Conservation (phyloP, 1,140 invertebrate genomes). For the Venustaconcha ellipsiformis region DNA sequence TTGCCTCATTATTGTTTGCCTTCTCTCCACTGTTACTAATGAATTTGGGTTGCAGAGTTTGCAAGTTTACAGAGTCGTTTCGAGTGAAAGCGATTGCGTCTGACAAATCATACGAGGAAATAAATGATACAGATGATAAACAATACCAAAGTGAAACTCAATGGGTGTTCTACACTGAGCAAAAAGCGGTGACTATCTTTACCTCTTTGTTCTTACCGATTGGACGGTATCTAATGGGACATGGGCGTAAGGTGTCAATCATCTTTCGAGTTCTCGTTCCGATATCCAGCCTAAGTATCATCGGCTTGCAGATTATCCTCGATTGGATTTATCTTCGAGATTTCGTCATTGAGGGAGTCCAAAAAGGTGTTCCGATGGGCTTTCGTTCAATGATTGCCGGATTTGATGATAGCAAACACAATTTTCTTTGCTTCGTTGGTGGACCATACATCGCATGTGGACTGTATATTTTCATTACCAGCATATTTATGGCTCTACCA, state of each 20-base stretch:
- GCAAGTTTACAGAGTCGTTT: neutral
- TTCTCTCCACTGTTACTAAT: conserved; percentile 19
- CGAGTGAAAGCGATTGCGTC: too few relatives aligned
- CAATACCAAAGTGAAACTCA: neutral
- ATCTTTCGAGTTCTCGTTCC: neutral
- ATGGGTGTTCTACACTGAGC: conserved; percentile 12
- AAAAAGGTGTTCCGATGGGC: conserved; percentile 15
- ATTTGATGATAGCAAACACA: conserved; percentile 11
- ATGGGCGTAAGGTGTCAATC: neutral
- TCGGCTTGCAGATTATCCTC: conserved; percentile 7
- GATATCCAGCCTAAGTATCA: conserved; percentile 4
- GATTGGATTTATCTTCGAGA: conserved; percentile 3
- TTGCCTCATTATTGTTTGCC: conserved; percentile 6
- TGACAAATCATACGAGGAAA: too few relatives aligned
- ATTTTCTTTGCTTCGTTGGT: conserved; percentile 19
- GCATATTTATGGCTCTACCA: conserved; percentile 4
- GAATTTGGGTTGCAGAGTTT: neutral
- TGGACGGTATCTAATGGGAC: neutral
- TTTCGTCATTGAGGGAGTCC: conserved; percentile 10
- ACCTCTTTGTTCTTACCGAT: conserved; percentile 1
- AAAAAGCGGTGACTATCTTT: conserved; percentile 1
- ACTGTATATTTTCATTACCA: conserved; percentile 9
- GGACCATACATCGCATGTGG: conserved; percentile 19
- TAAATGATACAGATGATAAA: neutral
- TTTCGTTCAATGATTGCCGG: conserved; percentile 21